Conservation (phyloP, 1,140 invertebrate genomes). For the Pogonus chalceus region DNA sequence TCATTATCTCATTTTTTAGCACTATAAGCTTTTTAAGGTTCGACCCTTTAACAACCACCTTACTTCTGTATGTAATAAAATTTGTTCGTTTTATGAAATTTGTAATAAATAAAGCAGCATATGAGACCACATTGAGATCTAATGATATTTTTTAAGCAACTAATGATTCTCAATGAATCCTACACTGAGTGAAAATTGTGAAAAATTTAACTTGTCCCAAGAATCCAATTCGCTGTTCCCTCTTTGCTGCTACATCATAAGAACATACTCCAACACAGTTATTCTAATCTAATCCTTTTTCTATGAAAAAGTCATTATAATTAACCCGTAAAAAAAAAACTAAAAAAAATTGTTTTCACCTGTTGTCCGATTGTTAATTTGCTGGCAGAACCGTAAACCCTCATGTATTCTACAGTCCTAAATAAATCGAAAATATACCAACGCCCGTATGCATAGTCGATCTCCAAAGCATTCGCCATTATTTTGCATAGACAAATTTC, state of each 20-base stretch:
- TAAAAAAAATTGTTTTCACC: not conserved
- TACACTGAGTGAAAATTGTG: not conserved
- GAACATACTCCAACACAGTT: not conserved
- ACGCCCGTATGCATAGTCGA: no score
- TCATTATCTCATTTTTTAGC: slow-evolving; percentile 2
- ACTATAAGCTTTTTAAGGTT: slow-evolving; percentile 1
- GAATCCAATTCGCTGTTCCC: not conserved
- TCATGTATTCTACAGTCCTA: not conserved
- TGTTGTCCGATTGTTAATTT: not conserved
- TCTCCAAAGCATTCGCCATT: no score
- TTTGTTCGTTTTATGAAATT: not conserved
- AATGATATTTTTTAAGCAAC: no score
- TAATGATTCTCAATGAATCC: not conserved
- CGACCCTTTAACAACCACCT: not conserved
- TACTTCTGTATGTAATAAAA: slow-evolving; percentile 3
- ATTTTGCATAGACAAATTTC: no score
- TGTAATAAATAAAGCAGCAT: no score
- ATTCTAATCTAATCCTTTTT: slow-evolving; percentile 5
- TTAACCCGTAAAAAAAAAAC: no score
- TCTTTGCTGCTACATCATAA: not conserved
- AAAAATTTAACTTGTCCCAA: not conserved
- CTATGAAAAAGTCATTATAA: slow-evolving; percentile 1
- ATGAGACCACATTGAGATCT: no score
- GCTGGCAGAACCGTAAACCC: not conserved
- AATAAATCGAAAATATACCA: not conserved